Evolutionary conservation across 2,888 invertebrate species (phyloP), one percentile per base, ranked within the genome.

Genomic region (Psylliodes chrysocephalus): DNA sequence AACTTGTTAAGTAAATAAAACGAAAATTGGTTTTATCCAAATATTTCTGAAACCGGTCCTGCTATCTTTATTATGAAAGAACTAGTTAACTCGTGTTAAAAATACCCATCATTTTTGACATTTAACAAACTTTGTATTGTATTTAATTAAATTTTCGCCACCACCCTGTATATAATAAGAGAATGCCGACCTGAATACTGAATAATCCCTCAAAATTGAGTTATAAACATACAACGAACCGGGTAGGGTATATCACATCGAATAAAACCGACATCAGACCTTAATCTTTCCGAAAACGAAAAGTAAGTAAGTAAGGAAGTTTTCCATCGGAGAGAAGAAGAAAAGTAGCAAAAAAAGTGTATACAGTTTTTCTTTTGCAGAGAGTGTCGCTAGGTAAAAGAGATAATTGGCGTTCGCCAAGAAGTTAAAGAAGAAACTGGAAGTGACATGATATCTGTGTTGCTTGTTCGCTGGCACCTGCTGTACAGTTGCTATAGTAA

Each of bases 401-500:
- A 59, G 59, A 71, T 75, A 75, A 77, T 76, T 76, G 76, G 71
- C 71, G 72, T 70, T 70, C 55, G 51, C 73, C 74, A 76, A 78
- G 77, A 73, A 76, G 77, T 75, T 74, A 75, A 74, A 75, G 75
- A 76, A 79, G 78, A 75, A 78, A 79, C 78, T 78, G 77, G 74
- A 79, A 80, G 77, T 81, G 80, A 80, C 80, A 80, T 79, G 80
- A 80, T 80, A 79, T 79, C 79, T 76, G 77, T 79, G 82, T 82
- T 81, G 82, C 82, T 81, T 82, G 82, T 82, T 81, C 79, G 79
- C 80, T 82, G 82, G 82, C 83, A 83, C 83, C 83, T 83, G 83
- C 82, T 82, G 81, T 82, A 84, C 84, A 85, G 86, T 86, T 86
- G 86, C 86, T 86, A 86, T 86, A 86, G 86, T 85, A 86, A 86